A percentile compares a stretch with the other conserved stretches of the same genome.
Conservation (phyloP, 2,113 vertebrate species). For the Phalacrocorax carbo region DNA sequence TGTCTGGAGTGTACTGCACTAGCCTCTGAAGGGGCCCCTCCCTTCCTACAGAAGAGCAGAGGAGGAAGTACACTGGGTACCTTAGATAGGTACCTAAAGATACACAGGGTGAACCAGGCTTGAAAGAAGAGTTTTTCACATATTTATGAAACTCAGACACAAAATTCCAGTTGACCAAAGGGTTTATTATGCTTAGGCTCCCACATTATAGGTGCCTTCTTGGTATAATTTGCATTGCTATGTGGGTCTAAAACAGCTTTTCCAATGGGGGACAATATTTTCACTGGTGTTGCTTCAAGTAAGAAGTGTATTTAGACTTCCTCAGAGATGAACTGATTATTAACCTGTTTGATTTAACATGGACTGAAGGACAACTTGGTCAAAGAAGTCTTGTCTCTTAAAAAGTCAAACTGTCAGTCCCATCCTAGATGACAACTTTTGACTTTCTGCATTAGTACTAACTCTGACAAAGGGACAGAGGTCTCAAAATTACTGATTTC, state of each 20-base stretch:
- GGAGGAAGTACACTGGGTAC: neutral
- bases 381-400: neutral
- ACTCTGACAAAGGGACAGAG: neutral
- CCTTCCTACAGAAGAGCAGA: neutral
- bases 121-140: neutral
- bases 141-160: neutral
- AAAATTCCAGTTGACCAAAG: neutral
- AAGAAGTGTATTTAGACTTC: neutral
- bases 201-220: neutral
- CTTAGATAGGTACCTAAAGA: neutral
- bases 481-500: neutral
- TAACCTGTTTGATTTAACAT: neutral
- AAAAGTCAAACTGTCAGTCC: neutral
- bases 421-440: neutral
- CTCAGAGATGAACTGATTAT: neutral
- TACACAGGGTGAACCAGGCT: neutral
- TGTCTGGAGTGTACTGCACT: neutral
- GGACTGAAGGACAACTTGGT: neutral
- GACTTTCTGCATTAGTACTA: neutral
- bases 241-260: neutral
- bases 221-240: neutral
- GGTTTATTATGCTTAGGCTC: neutral
- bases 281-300: neutral
- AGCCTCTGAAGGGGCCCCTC: neutral
- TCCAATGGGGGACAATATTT: neutral